A percentile compares a stretch with the other conserved stretches of the same genome.
These are phyloP conservation scores for Zaprionus africanus DNA, from an alignment of 1,140 invertebrate species.

Conservation along the genomic window DNA sequence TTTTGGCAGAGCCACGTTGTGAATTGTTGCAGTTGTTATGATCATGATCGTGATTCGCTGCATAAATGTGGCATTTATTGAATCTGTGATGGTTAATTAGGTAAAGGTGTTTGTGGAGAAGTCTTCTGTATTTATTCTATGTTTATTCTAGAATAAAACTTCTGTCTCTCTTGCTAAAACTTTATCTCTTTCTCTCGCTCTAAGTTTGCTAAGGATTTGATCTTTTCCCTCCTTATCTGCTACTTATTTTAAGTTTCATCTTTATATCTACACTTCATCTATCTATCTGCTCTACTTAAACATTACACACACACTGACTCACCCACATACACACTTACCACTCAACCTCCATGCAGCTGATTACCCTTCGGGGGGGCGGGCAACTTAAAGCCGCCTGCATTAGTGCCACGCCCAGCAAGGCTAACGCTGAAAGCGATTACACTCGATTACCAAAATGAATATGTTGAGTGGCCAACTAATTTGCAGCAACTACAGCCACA, in stretches of 20 bases:
- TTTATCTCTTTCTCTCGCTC: not conserved
- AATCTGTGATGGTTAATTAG: not conserved
- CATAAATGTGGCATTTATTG: conserved; percentile 3
- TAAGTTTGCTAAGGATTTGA: no score
- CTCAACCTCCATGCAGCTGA: conserved; percentile 22
- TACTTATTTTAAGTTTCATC: no score
- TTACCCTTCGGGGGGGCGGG: conserved; percentile 20
- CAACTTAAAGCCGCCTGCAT: conserved; percentile 13
- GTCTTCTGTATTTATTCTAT: not conserved
- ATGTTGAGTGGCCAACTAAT: conserved; percentile 54
- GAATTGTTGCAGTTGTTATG: conserved; percentile 17
- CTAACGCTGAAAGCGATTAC: conserved; percentile 38
- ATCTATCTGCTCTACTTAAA: conserved; percentile 6
- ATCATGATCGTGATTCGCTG: conserved; percentile 14
- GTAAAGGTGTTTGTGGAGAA: not conserved
- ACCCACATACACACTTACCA: not conserved
- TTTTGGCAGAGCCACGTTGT: conserved; percentile 8
- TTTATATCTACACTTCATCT: no score
- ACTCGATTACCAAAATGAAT: conserved; percentile 60
- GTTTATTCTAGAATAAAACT: not conserved
- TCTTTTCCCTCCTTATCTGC: not conserved
- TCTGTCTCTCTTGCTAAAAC: not conserved
- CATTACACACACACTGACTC: not conserved
- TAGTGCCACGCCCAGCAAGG: conserved; percentile 32
- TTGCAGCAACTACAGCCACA: conserved; percentile 23